These are phyloP conservation scores for Neodiprion lecontei DNA, from an alignment of 1,140 invertebrate species.

Conservation along the genomic window DNA sequence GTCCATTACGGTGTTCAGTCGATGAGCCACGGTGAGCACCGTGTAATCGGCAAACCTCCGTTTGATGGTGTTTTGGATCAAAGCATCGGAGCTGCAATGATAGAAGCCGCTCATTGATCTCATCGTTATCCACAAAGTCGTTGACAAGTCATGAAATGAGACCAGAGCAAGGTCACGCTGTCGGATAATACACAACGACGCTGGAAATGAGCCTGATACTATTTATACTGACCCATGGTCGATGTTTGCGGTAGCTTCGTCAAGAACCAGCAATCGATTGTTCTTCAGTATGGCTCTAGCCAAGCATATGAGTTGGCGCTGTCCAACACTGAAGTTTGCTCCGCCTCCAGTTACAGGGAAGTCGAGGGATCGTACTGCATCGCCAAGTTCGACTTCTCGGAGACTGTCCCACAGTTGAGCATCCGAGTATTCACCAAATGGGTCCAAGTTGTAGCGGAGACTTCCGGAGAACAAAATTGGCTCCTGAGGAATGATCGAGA, in stretches of 20 bases:
- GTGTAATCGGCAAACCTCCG: constrained; percentile 67
- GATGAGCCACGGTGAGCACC: constrained; percentile 73
- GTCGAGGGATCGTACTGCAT: constrained; percentile 65
- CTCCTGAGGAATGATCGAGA: constrained; percentile 88
- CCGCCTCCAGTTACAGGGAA: constrained; percentile 75
- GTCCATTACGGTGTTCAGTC: constrained; percentile 75
- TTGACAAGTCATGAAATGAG: background rate
- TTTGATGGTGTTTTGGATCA: constrained; percentile 64
- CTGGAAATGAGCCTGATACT: constrained; percentile 42
- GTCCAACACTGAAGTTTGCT: constrained; percentile 83
- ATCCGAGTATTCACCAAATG: constrained; percentile 75
- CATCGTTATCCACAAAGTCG: background rate
- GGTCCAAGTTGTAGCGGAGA: constrained; percentile 86
- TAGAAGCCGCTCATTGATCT: background rate
- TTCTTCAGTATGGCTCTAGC: constrained; percentile 80
- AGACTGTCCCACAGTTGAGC: constrained; percentile 62
- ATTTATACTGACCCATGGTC: constrained; percentile 71
- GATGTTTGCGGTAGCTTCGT: constrained; percentile 79
- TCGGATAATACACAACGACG: constrained; percentile 49
- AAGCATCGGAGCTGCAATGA: constrained; percentile 62
- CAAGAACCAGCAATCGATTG: constrained; percentile 75
- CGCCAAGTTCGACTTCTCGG: constrained; percentile 65
- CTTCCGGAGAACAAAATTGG: constrained; percentile 82
- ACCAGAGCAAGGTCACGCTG: constrained; percentile 54
- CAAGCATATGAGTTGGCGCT: constrained; percentile 85